These are phyloP conservation scores for Agriopis marginaria DNA, from an alignment of 2,888 invertebrate genomes.

Conservation along the genomic window DNA sequence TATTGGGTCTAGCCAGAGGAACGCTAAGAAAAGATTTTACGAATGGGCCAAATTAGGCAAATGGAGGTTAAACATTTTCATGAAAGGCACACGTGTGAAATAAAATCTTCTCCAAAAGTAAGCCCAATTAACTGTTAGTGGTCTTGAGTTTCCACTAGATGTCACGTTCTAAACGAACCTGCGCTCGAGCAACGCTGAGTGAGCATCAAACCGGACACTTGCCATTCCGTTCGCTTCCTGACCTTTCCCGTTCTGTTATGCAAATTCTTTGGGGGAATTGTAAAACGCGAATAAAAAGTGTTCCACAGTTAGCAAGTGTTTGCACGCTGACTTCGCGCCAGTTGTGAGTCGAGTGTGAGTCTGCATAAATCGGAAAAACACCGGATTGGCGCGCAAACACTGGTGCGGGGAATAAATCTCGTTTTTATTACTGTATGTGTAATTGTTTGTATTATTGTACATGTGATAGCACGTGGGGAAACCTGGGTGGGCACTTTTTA, in stretches of 20 bases:
- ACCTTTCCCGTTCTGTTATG: slow-evolving; percentile 86
- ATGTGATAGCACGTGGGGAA: slow-evolving; percentile 33
- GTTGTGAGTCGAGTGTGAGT: slow-evolving; percentile 76
- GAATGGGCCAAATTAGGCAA: too few species aligned
- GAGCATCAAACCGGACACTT: slow-evolving; percentile 82
- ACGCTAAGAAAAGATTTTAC: too few species aligned
- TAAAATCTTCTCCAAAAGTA: too few species aligned
- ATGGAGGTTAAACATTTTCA: too few species aligned
- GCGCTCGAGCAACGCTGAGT: slow-evolving; percentile 74
- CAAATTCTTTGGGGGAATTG: slow-evolving; percentile 82
- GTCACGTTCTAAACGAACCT: slow-evolving; percentile 50
- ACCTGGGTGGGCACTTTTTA: slow-evolving; percentile 8
- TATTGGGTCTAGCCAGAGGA: too few species aligned
- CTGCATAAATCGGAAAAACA: slow-evolving; percentile 76
- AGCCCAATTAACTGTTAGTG: too few species aligned
- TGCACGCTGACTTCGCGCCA: slow-evolving; percentile 80
- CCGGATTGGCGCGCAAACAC: slow-evolving; percentile 40
- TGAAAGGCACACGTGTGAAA: too few species aligned
- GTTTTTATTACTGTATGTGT: slow-evolving; percentile 35
- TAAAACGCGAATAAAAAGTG: slow-evolving; percentile 84
- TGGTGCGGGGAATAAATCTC: slow-evolving; percentile 29
- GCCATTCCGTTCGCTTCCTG: slow-evolving; percentile 84
- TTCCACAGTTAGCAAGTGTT: slow-evolving; percentile 82
- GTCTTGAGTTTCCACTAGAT: slow-evolving; percentile 28
- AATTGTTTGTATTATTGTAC: slow-evolving; percentile 36